A percentile compares a stretch with the other conserved stretches of the same genome.
Evolutionary conservation across 2,888 invertebrate species (phyloP).

Genomic region (Zhuqinia jingwanae): DNA sequence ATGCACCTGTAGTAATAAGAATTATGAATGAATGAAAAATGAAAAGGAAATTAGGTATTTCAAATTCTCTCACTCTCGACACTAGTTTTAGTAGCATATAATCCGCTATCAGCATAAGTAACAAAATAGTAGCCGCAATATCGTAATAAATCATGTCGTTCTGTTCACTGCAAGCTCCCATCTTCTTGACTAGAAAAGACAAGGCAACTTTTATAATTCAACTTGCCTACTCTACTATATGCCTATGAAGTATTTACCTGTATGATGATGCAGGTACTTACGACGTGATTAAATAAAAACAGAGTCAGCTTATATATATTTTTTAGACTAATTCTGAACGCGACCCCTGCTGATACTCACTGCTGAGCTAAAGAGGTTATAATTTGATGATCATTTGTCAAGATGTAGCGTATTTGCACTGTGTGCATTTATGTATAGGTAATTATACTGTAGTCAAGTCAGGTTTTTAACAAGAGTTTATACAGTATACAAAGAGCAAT

Average conservation of each 20-base stretch:
- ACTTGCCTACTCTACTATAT: neutral
- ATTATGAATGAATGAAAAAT: neutral
- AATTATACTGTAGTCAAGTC: too few relatives aligned
- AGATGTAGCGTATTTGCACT: neutral
- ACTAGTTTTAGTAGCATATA: neutral
- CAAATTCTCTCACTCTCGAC: neutral
- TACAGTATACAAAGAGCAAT: neutral
- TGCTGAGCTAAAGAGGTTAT: constrained; percentile 55
- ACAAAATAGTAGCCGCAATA: constrained; percentile 20
- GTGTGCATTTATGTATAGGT: neutral
- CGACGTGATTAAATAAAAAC: constrained; percentile 26
- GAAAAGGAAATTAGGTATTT: neutral
- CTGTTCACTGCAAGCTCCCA: too few relatives aligned
- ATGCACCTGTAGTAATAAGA: neutral
- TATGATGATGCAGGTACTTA: neutral
- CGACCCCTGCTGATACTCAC: constrained; percentile 57
- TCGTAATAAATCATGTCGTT: neutral
- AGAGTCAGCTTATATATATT: neutral
- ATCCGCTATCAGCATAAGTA: neutral
- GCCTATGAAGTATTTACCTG: too few relatives aligned
- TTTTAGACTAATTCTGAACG: constrained; percentile 47
- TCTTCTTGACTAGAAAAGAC: neutral
- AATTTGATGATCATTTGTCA: constrained; percentile 58
- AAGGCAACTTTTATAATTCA: neutral
- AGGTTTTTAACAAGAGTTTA: neutral